These are phyloP conservation scores for Brachyhypopomus gauderio DNA, from an alignment of 2,113 vertebrate species.

Conservation along the genomic window DNA sequence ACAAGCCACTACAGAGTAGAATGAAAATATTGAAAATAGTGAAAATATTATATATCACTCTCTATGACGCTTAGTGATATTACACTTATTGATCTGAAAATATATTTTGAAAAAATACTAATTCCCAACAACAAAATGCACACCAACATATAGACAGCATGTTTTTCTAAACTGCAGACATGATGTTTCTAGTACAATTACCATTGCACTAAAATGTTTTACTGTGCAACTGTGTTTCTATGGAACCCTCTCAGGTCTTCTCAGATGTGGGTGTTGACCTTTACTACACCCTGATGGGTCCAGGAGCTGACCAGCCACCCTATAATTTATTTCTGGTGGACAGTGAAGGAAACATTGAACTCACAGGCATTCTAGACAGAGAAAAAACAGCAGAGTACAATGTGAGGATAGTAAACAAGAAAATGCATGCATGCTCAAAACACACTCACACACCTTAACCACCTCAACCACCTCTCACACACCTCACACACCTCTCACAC, in stretches of 20 bases:
- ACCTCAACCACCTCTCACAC: no score
- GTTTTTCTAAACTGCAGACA: no score
- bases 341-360: not conserved
- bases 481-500: not conserved
- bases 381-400: conserved; percentile 45
- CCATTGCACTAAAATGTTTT: not conserved
- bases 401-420: conserved; percentile 40
- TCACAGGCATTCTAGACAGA: conserved; percentile 48
- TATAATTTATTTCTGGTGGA: conserved; percentile 43
- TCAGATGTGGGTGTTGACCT: conserved; percentile 8
- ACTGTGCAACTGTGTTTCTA: not conserved
- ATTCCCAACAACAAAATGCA: no score
- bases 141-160: no score
- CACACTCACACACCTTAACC: no score
- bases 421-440: not conserved
- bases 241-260: conserved; percentile 47
- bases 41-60: no score
- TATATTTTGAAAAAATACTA: no score
- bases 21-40: no score
- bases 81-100: no score
- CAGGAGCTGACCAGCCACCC: conserved; percentile 32
- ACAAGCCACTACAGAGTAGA: no score
- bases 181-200: not conserved
- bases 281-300: conserved; percentile 45
- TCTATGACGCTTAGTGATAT: no score